phyloP scores from a whole-genome alignment of 2,888 invertebrate species.

The Molanna angustata region DNA sequence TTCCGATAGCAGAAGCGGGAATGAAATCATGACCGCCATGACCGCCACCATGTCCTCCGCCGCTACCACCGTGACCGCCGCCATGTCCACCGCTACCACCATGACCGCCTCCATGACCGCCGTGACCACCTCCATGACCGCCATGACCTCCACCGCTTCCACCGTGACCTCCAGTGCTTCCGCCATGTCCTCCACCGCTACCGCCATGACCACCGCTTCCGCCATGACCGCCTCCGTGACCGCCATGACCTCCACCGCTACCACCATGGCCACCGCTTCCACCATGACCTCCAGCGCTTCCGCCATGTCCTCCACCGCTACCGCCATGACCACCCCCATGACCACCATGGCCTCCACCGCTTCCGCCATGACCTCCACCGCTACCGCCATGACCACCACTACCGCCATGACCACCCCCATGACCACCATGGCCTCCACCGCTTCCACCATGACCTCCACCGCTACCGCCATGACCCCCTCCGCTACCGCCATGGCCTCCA shows the following conservation, averaged over 20 bases:
- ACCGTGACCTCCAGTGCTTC: slow-evolving; percentile 14
- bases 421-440: slow-evolving; percentile 33
- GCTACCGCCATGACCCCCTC: slow-evolving; percentile 12
- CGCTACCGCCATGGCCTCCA: slow-evolving; percentile 16
- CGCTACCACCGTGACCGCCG: slow-evolving; percentile 34
- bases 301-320: slow-evolving; percentile 4
- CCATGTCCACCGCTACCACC: slow-evolving; percentile 51
- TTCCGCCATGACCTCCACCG: slow-evolving; percentile 38
- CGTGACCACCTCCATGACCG: slow-evolving; percentile 8
- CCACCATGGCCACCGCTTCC: not conserved
- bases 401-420: slow-evolving; percentile 28
- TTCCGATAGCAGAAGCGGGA: slow-evolving; percentile 5
- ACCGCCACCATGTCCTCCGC: slow-evolving; percentile 15
- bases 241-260: not conserved
- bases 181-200: slow-evolving; percentile 7
- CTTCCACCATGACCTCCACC: slow-evolving; percentile 10
- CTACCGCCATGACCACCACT: slow-evolving; percentile 24
- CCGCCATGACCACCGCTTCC: not conserved
- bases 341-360: slow-evolving; percentile 32
- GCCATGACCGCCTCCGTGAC: not conserved
- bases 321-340: not conserved
- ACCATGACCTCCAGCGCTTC: not conserved
- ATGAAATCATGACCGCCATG: slow-evolving; percentile 2
- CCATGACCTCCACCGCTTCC: slow-evolving; percentile 22
- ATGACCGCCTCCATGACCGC: slow-evolving; percentile 8